Evolutionary conservation across 37 sponge, comb jelly and placozoan genomes (phyloP).

Genomic region (Diacarnus erythraeanus): DNA sequence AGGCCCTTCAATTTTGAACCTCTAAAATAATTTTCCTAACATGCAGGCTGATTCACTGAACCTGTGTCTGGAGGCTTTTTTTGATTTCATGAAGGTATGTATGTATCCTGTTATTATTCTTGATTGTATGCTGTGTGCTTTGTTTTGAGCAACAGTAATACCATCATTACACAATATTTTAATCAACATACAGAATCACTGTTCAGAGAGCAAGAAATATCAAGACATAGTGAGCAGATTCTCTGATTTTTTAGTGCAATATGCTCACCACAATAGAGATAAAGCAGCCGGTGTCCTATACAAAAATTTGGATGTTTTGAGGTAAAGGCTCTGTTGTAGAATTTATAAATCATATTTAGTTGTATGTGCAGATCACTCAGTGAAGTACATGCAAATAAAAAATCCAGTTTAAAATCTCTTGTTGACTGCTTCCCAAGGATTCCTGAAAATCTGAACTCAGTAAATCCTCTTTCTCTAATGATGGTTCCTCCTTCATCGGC

Average conservation of each 20-base stretch:
- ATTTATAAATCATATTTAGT: no score
- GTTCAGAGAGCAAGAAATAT: conserved; percentile 47
- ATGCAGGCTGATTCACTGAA: conserved; percentile 64
- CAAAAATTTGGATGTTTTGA: conserved; percentile 25
- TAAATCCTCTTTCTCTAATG: neutral
- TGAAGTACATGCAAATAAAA: conserved; percentile 43
- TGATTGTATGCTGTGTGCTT: no score
- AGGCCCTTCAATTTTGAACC: no score
- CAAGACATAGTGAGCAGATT: conserved; percentile 40
- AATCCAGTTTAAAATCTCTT: conserved; percentile 28
- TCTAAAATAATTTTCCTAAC: no score
- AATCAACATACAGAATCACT: conserved; percentile 39
- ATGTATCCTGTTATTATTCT: no score
- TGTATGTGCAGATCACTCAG: conserved; percentile 16
- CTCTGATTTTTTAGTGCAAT: conserved; percentile 45
- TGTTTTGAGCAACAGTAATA: no score
- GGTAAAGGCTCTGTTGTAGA: conserved; percentile 33
- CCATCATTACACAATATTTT: no score
- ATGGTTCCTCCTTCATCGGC: conserved; percentile 22
- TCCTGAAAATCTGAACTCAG: neutral
- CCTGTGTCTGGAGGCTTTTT: conserved; percentile 58
- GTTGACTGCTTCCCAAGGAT: conserved; percentile 31
- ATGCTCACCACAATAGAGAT: conserved; percentile 42
- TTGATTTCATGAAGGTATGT: conserved; percentile 67
- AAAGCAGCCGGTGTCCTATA: conserved; percentile 42